phyloP scores from a whole-genome alignment of 2,888 invertebrate genomes.

The Tenthredo notha region DNA sequence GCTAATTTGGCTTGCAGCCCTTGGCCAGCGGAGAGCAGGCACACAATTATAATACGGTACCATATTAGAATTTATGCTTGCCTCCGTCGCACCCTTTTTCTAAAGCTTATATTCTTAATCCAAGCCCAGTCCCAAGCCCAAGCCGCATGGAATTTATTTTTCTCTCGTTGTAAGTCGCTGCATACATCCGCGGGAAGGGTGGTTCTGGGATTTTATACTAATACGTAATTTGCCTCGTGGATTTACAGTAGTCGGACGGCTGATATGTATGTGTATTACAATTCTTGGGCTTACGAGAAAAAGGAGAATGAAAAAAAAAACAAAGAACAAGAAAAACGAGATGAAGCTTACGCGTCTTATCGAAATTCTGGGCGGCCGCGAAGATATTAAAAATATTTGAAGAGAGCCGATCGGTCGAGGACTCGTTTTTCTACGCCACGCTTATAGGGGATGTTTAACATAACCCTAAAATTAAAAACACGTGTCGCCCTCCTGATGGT shows the following conservation, averaged over 20 bases:
- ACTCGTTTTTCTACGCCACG: conserved; percentile 48
- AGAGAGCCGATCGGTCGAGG: conserved; percentile 49
- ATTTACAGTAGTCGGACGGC: conserved; percentile 21
- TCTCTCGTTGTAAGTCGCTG: conserved; percentile 55
- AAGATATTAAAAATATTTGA: conserved; percentile 53
- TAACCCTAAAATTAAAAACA: conserved; percentile 60
- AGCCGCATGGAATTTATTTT: conserved; percentile 71
- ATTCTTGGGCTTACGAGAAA: background rate
- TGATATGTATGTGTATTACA: conserved; percentile 33
- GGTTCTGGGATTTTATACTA: conserved; percentile 40
- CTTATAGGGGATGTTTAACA: conserved; percentile 58
- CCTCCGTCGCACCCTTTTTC: conserved; percentile 73
- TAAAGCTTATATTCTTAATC: conserved; percentile 77
- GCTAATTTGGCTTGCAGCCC: conserved; percentile 76
- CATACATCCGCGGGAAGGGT: conserved; percentile 37
- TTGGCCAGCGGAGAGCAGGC: conserved; percentile 67
- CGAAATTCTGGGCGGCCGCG: background rate
- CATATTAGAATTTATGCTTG: conserved; percentile 77
- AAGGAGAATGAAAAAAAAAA: background rate
- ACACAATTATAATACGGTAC: conserved; percentile 76
- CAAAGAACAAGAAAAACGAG: background rate
- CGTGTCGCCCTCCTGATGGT: conserved; percentile 56
- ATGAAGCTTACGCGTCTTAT: background rate
- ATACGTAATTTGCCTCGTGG: conserved; percentile 44
- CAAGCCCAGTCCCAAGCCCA: conserved; percentile 54